phyloP scores from a whole-genome alignment of 2,113 vertebrate species.

The Thermophis baileyi region DNA sequence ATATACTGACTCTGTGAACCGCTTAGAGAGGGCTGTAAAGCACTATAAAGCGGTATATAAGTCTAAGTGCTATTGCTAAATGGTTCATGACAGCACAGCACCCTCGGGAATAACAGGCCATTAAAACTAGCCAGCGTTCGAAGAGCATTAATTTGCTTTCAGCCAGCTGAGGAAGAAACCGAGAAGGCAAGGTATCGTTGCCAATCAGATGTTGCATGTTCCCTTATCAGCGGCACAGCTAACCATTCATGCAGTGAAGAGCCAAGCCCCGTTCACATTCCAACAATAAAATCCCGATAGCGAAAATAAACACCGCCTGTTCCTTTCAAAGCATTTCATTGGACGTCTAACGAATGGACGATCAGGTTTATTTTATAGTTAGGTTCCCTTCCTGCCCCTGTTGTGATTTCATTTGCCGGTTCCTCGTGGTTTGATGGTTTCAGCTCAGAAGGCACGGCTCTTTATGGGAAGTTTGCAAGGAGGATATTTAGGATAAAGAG shows the following conservation, averaged over 20 bases:
- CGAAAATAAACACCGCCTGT: background rate
- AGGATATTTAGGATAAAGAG: background rate
- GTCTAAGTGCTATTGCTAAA: no score
- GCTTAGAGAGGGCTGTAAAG: no score
- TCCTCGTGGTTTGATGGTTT: background rate
- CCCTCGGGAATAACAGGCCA: no score
- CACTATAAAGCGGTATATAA: no score
- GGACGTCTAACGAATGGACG: background rate
- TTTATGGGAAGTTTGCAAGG: background rate
- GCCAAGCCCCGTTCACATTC: background rate
- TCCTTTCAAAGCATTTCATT: background rate
- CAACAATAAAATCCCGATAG: background rate
- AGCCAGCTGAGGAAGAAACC: background rate
- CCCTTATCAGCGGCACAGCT: background rate
- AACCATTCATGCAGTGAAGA: background rate
- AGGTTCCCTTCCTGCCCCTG: background rate
- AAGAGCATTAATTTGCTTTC: background rate
- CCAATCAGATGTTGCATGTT: accelerated
- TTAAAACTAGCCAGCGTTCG: no score
- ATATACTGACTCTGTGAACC: no score
- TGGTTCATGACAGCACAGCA: no score
- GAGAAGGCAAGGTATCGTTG: background rate
- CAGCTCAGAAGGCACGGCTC: background rate
- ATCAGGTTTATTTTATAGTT: background rate
- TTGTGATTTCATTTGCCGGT: background rate